These are phyloP conservation scores for Oceanodroma leucorhoa DNA, from an alignment of 2,797 vertebrate species.

Conservation along the genomic window DNA sequence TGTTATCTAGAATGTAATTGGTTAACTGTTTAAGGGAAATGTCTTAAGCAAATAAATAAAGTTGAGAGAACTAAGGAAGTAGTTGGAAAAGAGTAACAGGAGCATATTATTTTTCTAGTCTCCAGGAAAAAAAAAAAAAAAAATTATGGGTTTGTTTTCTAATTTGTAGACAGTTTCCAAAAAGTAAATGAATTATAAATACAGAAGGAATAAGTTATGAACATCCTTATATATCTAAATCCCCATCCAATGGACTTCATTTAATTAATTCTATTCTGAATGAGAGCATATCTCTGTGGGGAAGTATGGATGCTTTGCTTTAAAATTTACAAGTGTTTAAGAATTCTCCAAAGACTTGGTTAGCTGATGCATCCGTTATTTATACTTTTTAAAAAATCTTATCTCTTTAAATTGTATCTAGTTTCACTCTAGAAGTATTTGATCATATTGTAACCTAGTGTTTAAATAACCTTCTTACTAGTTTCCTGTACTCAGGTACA, in stretches of 20 bases:
- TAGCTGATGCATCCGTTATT: not conserved
- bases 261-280: not conserved
- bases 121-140: not conserved
- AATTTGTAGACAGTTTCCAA: not conserved
- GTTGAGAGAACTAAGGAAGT: not conserved
- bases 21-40: not conserved
- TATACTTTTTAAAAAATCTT: not conserved
- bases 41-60: not conserved
- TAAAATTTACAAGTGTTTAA: not conserved
- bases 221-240: not conserved
- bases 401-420: not conserved
- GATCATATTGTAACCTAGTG: not conserved
- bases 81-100: not conserved
- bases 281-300: not conserved
- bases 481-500: not conserved
- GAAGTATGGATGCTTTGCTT: not conserved
- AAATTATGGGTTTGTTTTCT: not conserved
- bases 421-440: not conserved
- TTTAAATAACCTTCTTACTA: not conserved
- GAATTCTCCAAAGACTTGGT: not conserved
- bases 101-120: not conserved
- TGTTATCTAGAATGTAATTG: not conserved
- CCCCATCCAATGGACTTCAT: not conserved
- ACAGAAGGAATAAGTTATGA: not conserved
- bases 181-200: not conserved